phyloP scores from a whole-genome alignment of 2,113 vertebrate genomes.

The Bufo bufo region DNA sequence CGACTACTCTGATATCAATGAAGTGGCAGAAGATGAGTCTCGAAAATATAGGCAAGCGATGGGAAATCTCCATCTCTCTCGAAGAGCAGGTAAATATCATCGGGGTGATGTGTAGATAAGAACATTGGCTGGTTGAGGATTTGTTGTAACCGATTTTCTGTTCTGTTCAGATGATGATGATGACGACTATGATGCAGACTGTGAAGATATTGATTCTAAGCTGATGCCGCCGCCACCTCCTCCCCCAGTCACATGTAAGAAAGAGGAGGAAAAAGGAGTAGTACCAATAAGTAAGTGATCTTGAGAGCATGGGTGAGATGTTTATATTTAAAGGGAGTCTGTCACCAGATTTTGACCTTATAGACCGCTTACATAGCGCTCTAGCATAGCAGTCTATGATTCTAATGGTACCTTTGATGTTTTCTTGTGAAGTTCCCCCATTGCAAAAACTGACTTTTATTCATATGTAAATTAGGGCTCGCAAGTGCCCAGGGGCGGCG shows the following conservation, averaged over 20 bases:
- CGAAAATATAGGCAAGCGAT: conserved; percentile 91
- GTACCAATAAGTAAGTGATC: conserved; percentile 68
- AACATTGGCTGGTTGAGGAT: background rate
- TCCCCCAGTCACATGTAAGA: conserved; percentile 80
- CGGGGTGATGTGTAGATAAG: background rate
- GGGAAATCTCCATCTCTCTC: conserved; percentile 84
- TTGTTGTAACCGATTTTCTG: background rate
- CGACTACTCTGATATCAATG: conserved; percentile 97
- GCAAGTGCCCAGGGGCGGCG: too few relatives aligned
- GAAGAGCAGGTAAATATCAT: conserved; percentile 77
- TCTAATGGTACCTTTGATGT: too few relatives aligned
- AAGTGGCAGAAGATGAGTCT: conserved; percentile 96
- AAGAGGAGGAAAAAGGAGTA: conserved; percentile 82
- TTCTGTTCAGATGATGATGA: conserved; percentile 81
- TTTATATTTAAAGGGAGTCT: too few relatives aligned
- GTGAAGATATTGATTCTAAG: conserved; percentile 95
- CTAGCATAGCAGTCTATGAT: too few relatives aligned
- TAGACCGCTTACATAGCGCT: too few relatives aligned
- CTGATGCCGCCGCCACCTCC: conserved; percentile 96
- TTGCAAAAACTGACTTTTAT: too few relatives aligned
- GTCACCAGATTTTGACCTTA: too few relatives aligned
- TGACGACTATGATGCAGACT: conserved; percentile 96
- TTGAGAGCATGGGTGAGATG: background rate
- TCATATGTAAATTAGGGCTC: too few relatives aligned
- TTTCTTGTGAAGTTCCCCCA: too few relatives aligned